Evolutionary conservation across 1,140 invertebrate genomes (phyloP), one percentile per base, ranked within the genome.

Genomic region (Apocrypta bakeri): DNA sequence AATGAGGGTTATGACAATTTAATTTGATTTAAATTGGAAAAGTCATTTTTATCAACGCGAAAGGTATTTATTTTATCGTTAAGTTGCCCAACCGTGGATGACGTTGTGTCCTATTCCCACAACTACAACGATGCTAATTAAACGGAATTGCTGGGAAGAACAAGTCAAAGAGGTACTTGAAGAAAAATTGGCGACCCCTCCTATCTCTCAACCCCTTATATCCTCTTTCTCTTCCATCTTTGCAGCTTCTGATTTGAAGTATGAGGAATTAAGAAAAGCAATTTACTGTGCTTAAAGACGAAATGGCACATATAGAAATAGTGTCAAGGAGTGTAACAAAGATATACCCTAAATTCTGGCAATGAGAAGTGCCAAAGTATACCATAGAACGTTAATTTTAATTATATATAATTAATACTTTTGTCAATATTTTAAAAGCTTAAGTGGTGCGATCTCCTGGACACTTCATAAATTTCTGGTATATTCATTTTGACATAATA

Each of bases 1-100:
- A 1, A 56, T 21, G 21, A 8, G 17, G 48, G 63, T 24, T 66
- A 9, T 12, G 42, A 7, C 25, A 71, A 72, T 56, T 72, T 33
- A 21, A 72, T 72, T 37, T 11, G 29, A 56, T 56, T 40, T 24
- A 31, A 79, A 79, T 79, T 72, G 68, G 48, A 79, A 79, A 61
- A 79, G 78, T 72, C 66, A 79, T 79, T 72, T 72, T n/a, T 48
- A 72, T 63, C 68, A 17, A 7, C 0, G 27, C 12, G 25, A 12
- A 21, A n/a, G 37, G 48, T 79, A 79, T 79, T 79, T 79, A 63
- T 63, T 72, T 72, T 79, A 12, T 29, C 42, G 29, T 48, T 76
- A 17, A 9, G 4, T 64, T 12, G 9, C 0, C 33, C 27, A 1
- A n/a, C 31, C 31, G 8, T 17, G 4, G 24, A n/a, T n/a, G n/a